phyloP scores from a whole-genome alignment of 2,888 invertebrate species.

The Phrixothrix hirtus region DNA sequence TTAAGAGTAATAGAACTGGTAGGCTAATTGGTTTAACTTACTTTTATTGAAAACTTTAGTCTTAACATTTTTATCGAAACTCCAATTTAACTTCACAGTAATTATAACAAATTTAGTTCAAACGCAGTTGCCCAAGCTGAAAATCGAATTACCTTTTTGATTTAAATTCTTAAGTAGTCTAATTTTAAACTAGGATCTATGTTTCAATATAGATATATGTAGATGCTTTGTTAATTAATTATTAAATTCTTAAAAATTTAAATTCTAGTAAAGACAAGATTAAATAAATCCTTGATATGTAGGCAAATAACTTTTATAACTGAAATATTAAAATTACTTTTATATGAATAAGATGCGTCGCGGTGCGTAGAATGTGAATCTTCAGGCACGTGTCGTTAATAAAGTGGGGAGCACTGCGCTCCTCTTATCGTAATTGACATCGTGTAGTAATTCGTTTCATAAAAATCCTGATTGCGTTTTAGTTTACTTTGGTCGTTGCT shows the following conservation, averaged over 20 bases:
- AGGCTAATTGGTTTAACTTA: too few species aligned
- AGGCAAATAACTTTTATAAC: not conserved
- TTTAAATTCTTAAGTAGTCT: not conserved
- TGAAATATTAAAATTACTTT: not conserved
- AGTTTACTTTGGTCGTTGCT: constrained; percentile 10
- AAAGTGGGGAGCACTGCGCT: constrained; percentile 8
- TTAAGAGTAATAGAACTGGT: too few species aligned
- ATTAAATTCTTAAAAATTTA: not conserved
- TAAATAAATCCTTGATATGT: too few species aligned
- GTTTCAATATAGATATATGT: too few species aligned
- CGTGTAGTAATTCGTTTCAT: constrained; percentile 19
- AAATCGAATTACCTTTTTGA: not conserved
- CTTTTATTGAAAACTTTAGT: not conserved
- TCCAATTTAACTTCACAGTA: not conserved
- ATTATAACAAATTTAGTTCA: not conserved
- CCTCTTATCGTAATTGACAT: constrained; percentile 22
- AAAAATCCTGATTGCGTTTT: constrained; percentile 24
- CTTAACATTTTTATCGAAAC: not conserved
- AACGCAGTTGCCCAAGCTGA: not conserved
- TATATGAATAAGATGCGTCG: not conserved
- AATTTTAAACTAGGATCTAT: too few species aligned
- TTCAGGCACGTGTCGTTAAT: constrained; percentile 18
- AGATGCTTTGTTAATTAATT: too few species aligned
- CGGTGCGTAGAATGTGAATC: constrained; percentile 3
- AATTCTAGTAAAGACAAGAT: not conserved